phyloP scores from a whole-genome alignment of 2,888 invertebrate genomes.

The Catonia carolina region DNA sequence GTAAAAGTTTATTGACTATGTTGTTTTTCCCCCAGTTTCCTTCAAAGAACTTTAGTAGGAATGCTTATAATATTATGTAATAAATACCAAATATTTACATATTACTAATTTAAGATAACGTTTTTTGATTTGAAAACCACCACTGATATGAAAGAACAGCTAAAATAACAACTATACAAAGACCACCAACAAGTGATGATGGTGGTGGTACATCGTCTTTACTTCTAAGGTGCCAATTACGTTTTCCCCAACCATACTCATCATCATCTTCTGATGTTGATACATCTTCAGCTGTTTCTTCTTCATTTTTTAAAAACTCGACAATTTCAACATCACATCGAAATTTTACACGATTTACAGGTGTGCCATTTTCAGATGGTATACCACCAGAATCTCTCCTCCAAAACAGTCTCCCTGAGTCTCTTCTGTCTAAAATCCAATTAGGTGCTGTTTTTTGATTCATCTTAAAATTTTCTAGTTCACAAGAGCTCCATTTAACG shows the following conservation, averaged over 20 bases:
- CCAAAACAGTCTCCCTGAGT: conserved; percentile 45
- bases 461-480: background rate
- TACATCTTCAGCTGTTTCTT: conserved; percentile 14
- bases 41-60: no score
- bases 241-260: background rate
- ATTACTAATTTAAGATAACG: no score
- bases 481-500: no score
- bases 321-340: conserved; percentile 45
- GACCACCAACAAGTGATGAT: conserved; percentile 26
- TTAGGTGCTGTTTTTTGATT: conserved; percentile 36
- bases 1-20: no score
- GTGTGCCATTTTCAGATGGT: background rate
- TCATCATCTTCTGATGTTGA: conserved; percentile 16
- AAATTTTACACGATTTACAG: conserved; percentile 41
- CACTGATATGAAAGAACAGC: conserved; percentile 29
- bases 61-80: no score
- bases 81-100: no score
- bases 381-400: conserved; percentile 38
- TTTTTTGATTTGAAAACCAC: conserved; percentile 5
- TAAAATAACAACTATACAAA: conserved; percentile 26
- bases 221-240: background rate
- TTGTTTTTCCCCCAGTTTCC: no score
- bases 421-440: conserved; percentile 45
- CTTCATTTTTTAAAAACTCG: conserved; percentile 37
- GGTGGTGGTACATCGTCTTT: conserved; percentile 28